Percentiles rank a stretch among this genome's conserved stretches.
Evolutionary conservation across 2,888 invertebrate genomes (phyloP).

Genomic region (Chaetogeoica ovagalla): DNA sequence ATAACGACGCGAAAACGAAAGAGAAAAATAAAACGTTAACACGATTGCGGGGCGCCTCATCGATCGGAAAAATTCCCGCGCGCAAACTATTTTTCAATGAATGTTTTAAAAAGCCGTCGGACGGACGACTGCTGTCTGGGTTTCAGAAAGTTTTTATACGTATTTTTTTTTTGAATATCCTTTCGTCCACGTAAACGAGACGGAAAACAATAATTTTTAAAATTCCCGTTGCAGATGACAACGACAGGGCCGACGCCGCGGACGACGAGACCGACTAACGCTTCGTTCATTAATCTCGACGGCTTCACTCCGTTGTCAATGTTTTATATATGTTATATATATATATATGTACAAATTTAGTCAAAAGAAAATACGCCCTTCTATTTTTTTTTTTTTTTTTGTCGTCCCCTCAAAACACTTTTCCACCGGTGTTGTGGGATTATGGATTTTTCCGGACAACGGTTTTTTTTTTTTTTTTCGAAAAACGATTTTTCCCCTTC

Average conservation of each 20-base stretch:
- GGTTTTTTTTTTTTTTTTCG: too few relatives aligned
- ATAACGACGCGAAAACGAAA: background rate
- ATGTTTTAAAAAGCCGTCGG: constrained; percentile 11
- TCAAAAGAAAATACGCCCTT: constrained; percentile 25
- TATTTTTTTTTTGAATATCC: background rate
- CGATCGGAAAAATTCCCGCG: constrained; percentile 7
- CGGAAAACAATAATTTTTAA: constrained; percentile 24
- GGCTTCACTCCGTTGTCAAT: constrained; percentile 36
- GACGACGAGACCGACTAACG: too few relatives aligned
- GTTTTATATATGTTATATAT: too few relatives aligned
- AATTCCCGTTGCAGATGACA: constrained; percentile 16
- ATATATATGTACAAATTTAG: constrained; percentile 17
- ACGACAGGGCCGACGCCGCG: background rate
- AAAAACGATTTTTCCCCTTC: constrained; percentile 27
- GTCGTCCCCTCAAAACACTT: background rate
- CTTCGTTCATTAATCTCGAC: constrained; percentile 43
- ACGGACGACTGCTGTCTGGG: background rate
- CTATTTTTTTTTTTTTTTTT: constrained; percentile 14
- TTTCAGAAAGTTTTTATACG: background rate
- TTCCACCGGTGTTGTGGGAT: background rate
- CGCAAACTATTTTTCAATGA: constrained; percentile 27
- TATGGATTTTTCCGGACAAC: constrained; percentile 38
- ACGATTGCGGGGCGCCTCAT: background rate
- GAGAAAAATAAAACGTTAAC: background rate
- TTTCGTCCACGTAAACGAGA: background rate